Percentiles rank a stretch among this genome's conserved stretches.
These are phyloP conservation scores for Neomicropteryx cornuta DNA, from an alignment of 1,140 invertebrate species.

Conservation along the genomic window DNA sequence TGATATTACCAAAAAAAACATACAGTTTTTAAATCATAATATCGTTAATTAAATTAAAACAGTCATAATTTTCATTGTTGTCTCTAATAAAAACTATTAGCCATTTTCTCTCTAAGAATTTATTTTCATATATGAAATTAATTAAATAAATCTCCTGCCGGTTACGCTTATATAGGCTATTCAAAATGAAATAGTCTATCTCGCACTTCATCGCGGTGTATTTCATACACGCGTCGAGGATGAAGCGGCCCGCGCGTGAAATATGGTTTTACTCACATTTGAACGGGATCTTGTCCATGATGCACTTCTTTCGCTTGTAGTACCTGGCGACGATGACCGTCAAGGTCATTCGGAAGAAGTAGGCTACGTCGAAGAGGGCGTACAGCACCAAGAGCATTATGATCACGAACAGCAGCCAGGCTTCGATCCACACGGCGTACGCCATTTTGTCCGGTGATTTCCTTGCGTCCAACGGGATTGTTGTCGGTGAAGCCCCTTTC, in stretches of 20 bases:
- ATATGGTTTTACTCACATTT: conserved; percentile 20
- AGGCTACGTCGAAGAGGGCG: conserved; percentile 37
- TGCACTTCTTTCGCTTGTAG: conserved; percentile 34
- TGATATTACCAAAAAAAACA: too few relatives aligned
- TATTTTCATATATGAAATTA: neutral
- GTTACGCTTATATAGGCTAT: neutral
- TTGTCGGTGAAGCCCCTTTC: too few relatives aligned
- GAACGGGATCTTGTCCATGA: conserved; percentile 32
- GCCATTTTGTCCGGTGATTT: too few relatives aligned
- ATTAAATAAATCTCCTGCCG: neutral
- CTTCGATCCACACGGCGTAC: too few relatives aligned
- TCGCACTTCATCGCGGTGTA: neutral
- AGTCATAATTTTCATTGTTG: too few relatives aligned
- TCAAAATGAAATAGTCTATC: neutral
- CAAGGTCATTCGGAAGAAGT: conserved; percentile 40
- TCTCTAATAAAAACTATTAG: too few relatives aligned
- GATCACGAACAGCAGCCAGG: too few relatives aligned
- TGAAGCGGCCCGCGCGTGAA: neutral
- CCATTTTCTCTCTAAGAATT: neutral
- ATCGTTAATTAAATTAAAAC: too few relatives aligned
- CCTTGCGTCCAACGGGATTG: too few relatives aligned
- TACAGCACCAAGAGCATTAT: conserved; percentile 37
- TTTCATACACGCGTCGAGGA: neutral
- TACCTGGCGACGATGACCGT: conserved; percentile 35
- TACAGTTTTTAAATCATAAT: too few relatives aligned